Evolutionary conservation across 2,797 vertebrate genomes (phyloP).

Genomic region (Podarcis lilfordi): DNA sequence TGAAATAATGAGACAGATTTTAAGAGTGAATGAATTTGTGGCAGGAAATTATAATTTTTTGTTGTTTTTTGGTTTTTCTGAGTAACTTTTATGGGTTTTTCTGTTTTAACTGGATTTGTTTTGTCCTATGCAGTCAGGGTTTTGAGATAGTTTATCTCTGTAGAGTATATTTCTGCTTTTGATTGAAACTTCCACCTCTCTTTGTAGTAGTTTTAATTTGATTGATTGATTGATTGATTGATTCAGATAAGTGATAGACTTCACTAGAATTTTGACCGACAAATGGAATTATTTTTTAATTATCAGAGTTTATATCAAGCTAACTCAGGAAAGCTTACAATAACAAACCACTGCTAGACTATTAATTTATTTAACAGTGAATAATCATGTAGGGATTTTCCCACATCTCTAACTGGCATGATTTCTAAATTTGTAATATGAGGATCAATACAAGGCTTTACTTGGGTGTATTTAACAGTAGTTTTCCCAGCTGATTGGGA

Average conservation of each 20-base stretch:
- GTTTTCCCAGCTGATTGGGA: background rate
- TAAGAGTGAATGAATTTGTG: background rate
- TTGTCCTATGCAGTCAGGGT: background rate
- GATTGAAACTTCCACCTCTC: background rate
- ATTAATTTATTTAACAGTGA: background rate
- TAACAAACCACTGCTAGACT: background rate
- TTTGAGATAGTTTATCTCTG: background rate
- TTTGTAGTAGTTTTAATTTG: background rate
- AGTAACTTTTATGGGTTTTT: background rate
- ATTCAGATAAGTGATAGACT: background rate
- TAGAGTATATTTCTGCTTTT: background rate
- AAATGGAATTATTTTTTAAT: background rate
- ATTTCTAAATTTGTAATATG: background rate
- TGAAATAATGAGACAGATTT: background rate
- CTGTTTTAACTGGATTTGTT: background rate
- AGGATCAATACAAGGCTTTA: background rate
- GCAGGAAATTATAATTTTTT: background rate
- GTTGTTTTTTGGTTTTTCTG: background rate
- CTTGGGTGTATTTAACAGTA: background rate
- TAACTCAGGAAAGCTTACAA: background rate
- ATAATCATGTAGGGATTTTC: background rate
- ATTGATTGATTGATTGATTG: background rate
- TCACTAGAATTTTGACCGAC: background rate
- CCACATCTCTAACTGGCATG: background rate
- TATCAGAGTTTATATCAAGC: background rate